These are phyloP conservation scores for Burhinus oedicnemus DNA, from an alignment of 2,113 vertebrate genomes.

Conservation along the genomic window DNA sequence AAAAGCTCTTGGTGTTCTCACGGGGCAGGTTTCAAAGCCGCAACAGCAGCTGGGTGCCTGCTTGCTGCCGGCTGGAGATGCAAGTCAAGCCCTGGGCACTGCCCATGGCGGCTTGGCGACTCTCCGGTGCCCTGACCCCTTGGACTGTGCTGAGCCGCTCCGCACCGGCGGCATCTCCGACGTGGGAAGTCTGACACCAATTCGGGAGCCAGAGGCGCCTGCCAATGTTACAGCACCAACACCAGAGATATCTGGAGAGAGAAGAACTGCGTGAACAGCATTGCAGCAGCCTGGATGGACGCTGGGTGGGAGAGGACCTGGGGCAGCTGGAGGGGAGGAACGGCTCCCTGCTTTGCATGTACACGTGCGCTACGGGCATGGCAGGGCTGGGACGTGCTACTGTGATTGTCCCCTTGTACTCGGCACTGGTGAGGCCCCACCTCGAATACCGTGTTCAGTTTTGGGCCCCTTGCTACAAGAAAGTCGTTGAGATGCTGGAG, in stretches of 20 bases:
- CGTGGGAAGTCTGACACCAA: not conserved
- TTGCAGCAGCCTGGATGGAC: not conserved
- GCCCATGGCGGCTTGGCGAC: not conserved
- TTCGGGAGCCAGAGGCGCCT: not conserved
- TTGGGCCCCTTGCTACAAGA: too few relatives aligned
- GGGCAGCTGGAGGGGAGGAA: not conserved
- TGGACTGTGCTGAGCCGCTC: not conserved
- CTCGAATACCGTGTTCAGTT: too few relatives aligned
- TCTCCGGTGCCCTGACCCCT: not conserved
- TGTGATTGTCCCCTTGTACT: too few relatives aligned
- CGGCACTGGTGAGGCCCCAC: too few relatives aligned
- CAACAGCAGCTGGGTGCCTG: not conserved
- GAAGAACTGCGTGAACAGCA: accelerated
- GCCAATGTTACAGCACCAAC: not conserved
- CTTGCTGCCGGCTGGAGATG: not conserved
- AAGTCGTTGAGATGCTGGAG: too few relatives aligned
- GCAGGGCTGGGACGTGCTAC: not conserved
- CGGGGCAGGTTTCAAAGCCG: not conserved
- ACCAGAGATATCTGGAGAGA: not conserved
- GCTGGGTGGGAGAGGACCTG: not conserved
- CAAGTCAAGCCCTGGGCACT: not conserved
- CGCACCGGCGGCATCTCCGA: accelerated
- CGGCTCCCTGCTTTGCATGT: not conserved
- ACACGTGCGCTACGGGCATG: accelerated
- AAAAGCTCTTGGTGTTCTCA: not conserved